These are phyloP conservation scores for Formicarius rufipectus DNA, from an alignment of 2,113 vertebrate genomes.

Conservation along the genomic window DNA sequence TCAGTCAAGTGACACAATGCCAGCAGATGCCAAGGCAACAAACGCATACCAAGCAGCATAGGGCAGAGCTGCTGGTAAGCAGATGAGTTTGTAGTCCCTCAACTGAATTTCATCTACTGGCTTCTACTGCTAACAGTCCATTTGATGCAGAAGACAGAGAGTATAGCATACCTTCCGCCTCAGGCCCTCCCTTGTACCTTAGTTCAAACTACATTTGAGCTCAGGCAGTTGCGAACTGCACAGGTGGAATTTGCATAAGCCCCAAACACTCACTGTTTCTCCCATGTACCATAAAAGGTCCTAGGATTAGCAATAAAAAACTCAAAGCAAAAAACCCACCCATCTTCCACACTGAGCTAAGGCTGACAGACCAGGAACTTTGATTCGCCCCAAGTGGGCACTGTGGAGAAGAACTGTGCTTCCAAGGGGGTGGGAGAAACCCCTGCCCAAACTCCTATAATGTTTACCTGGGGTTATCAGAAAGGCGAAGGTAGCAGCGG, in stretches of 20 bases:
- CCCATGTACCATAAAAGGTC: not conserved
- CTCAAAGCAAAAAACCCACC: not conserved
- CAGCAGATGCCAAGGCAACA: not conserved
- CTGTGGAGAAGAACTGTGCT: not conserved
- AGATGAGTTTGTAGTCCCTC: not conserved
- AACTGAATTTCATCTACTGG: not conserved
- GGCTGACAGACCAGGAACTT: not conserved
- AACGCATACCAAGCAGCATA: not conserved
- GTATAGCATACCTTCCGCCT: not conserved
- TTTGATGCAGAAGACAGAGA: not conserved
- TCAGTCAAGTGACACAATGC: fast-evolving
- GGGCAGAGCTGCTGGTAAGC: not conserved
- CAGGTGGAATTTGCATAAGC: not conserved
- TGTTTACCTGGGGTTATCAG: constrained; percentile 96
- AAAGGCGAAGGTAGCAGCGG: constrained; percentile 96
- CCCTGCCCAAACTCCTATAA: constrained; percentile 53
- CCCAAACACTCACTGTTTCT: not conserved
- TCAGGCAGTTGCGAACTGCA: not conserved
- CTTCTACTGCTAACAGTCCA: not conserved
- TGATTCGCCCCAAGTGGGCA: fast-evolving
- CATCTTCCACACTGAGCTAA: not conserved
- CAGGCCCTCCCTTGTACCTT: not conserved
- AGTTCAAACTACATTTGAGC: not conserved
- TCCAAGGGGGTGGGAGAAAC: not conserved
- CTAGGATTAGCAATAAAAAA: not conserved